These are phyloP conservation scores for Passerculus sandwichensis DNA, from an alignment of 2,797 vertebrate genomes.

Conservation along the genomic window DNA sequence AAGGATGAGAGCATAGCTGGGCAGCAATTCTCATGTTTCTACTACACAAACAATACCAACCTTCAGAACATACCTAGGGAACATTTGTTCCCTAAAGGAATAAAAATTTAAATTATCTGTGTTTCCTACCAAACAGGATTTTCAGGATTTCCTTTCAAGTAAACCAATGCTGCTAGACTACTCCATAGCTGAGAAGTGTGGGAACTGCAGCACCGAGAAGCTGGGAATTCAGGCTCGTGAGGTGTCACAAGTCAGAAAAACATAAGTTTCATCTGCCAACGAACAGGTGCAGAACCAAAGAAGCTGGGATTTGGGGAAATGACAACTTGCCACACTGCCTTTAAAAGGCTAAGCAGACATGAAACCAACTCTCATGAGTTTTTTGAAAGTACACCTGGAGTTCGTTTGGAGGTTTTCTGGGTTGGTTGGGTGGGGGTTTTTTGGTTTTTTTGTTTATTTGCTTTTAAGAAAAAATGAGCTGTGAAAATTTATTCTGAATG, in stretches of 20 bases:
- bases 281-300: background rate
- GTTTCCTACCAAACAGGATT: constrained; percentile 31
- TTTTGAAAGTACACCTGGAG: background rate
- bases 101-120: constrained; percentile 16
- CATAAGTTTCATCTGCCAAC: background rate
- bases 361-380: background rate
- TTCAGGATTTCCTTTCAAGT: constrained; percentile 35
- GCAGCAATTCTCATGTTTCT: constrained; percentile 8
- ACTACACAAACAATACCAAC: background rate
- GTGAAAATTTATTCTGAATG: background rate
- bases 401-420: background rate
- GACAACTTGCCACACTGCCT: background rate
- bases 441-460: background rate
- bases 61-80: background rate
- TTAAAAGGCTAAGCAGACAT: background rate
- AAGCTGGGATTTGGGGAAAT: background rate
- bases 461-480: background rate
- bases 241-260: background rate
- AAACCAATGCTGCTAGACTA: background rate
- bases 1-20: background rate
- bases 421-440: background rate
- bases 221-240: background rate
- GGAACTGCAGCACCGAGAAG: background rate
- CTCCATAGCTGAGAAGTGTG: background rate
- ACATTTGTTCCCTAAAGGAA: constrained; percentile 13